These are phyloP conservation scores for Danio tinwini DNA, from an alignment of 2,797 vertebrate species.

Conservation along the genomic window DNA sequence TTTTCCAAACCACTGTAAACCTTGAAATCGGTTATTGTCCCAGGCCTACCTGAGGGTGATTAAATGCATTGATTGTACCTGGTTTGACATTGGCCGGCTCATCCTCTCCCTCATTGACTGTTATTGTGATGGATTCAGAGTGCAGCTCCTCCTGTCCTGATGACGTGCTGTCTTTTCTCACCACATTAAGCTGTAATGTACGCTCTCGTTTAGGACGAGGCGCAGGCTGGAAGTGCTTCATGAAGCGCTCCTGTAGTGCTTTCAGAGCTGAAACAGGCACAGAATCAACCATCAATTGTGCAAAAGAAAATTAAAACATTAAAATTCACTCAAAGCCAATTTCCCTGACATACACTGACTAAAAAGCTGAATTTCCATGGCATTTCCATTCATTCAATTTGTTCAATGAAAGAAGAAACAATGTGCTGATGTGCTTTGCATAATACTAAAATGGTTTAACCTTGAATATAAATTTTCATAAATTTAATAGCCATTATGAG, in stretches of 20 bases:
- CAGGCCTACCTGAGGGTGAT: too few species aligned
- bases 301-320: not conserved
- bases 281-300: not conserved
- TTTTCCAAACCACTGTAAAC: too few species aligned
- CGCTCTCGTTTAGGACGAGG: constrained; percentile 73
- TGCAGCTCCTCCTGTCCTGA: constrained; percentile 87
- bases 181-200: constrained; percentile 81
- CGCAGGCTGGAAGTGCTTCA: constrained; percentile 82
- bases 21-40: too few species aligned
- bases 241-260: constrained; percentile 90
- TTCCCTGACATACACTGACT: too few species aligned
- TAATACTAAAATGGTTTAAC: too few species aligned
- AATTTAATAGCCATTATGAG: too few species aligned
- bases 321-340: not conserved
- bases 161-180: constrained; percentile 85
- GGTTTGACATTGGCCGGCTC: constrained; percentile 78
- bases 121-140: constrained; percentile 81
- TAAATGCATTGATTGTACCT: constrained; percentile 72
- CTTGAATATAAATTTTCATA: too few species aligned
- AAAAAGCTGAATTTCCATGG: too few species aligned
- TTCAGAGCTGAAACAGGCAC: constrained; percentile 81
- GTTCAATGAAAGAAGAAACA: too few species aligned
- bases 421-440: too few species aligned
- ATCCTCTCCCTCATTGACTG: constrained; percentile 81
- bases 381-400: too few species aligned